Evolutionary conservation across 2,797 vertebrate species (phyloP).

Genomic region (Chanos chanos): DNA sequence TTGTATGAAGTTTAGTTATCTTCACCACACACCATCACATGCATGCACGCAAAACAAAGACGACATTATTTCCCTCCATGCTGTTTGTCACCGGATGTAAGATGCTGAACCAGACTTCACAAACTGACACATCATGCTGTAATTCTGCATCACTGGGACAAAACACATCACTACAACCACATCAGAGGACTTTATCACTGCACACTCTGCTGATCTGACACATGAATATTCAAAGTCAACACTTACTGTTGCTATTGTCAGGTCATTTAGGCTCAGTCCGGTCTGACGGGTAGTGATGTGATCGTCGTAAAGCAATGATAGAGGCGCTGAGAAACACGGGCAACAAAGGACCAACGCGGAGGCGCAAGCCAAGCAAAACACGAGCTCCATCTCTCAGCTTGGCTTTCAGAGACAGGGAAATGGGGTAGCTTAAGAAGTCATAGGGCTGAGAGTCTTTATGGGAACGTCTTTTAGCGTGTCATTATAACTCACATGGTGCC

Average conservation of each 20-base stretch:
- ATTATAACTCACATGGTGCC: conserved; percentile 70
- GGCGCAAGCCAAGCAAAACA: conserved; percentile 52
- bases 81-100: too few relatives aligned
- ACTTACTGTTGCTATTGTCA: conserved; percentile 74
- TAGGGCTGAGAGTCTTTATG: conserved; percentile 57
- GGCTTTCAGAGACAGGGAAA: conserved; percentile 38
- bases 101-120: too few relatives aligned
- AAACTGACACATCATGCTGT: too few relatives aligned
- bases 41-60: too few relatives aligned
- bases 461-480: conserved; percentile 70
- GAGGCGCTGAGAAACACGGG: conserved; percentile 55
- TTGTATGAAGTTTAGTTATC: too few relatives aligned
- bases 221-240: conserved; percentile 42
- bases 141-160: too few relatives aligned
- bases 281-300: conserved; percentile 39
- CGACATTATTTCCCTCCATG: too few relatives aligned
- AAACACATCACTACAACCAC: background rate
- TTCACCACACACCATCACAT: too few relatives aligned
- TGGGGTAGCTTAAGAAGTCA: conserved; percentile 44
- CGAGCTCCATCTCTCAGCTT: conserved; percentile 57
- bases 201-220: conserved; percentile 21
- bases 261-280: conserved; percentile 53
- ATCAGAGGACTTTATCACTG: background rate
- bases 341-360: conserved; percentile 44
- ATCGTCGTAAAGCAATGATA: conserved; percentile 38